Base-by-base conservation (phyloP, 2,888 invertebrate species). In the Lycaena phlaeas region DNA sequence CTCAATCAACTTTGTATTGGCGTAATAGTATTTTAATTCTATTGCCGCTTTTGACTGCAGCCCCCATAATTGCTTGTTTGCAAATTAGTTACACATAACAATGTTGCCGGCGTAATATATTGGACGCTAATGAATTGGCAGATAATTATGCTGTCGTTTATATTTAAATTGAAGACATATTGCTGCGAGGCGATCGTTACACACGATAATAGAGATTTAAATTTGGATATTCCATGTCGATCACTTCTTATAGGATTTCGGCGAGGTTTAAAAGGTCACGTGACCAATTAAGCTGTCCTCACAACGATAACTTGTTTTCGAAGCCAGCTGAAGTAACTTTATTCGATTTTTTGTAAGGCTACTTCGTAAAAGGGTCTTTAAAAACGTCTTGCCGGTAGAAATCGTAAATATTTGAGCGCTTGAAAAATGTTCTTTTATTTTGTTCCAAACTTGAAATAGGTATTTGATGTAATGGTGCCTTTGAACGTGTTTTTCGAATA, bases 11-110 rank as follows among this genome's bases (percentile, higher is more conserved):
- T 73, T 71, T 72, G 72, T 76, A 77, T 75, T 63, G 72, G 64
- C 68, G 68, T 77, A 78, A 78, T 78, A 76, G 78, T 77, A 81
- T 82, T 81, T 81, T 79, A 79, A 82, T 79, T 79, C 69, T 68
- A 76, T 81, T 74, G 71, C 68, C 75, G 74, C 74, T 74, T 77
- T 77, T 73, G 65, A 68, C 64, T 68, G 68, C 60, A 58, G 57
- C 62, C 65, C 63, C 59, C 54, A 43, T 65, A 64, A 70, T 68
- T 61, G 69, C 65, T 70, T 74, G 75, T 77, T 77, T 74, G 70
- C 62, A 66, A 75, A 74, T 74, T 69, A 69, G 56, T 62, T 61
- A 61, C 61, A 63, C 61, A 57, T 61, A 59, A 64, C 60, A 53
- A 44, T 45, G 51, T 54, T 55, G 56, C 53, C 56, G 52, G 54